Percentiles rank a stretch among this genome's conserved stretches.
These are phyloP conservation scores for Tetropium fuscum DNA, from an alignment of 2,888 invertebrate species.

Conservation along the genomic window DNA sequence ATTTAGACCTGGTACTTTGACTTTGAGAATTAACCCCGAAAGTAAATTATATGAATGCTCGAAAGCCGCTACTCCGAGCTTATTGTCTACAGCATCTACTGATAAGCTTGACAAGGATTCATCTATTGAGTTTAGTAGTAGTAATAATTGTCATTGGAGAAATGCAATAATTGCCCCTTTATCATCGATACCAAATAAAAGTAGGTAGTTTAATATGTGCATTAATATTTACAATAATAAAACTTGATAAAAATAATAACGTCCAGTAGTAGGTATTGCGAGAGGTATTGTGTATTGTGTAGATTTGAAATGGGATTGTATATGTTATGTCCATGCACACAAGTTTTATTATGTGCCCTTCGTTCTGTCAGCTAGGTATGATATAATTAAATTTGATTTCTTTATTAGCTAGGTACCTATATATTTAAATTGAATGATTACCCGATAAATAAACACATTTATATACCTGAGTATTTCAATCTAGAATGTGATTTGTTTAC, in stretches of 20 bases:
- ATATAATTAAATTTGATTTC: too few species aligned
- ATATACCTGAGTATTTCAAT: too few species aligned
- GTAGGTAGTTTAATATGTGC: slow-evolving; percentile 54
- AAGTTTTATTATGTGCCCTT: slow-evolving; percentile 54
- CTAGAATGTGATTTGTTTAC: too few species aligned
- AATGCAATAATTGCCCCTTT: slow-evolving; percentile 60
- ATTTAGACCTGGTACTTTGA: slow-evolving; percentile 71
- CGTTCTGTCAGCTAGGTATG: too few species aligned
- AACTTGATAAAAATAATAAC: slow-evolving; percentile 26
- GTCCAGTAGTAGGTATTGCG: too few species aligned
- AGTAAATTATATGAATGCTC: slow-evolving; percentile 34
- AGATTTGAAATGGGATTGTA: slow-evolving; percentile 20
- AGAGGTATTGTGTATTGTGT: too few species aligned
- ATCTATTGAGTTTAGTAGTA: slow-evolving; percentile 44
- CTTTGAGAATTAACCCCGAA: slow-evolving; percentile 53
- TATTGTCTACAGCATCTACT: slow-evolving; percentile 37
- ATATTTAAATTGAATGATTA: too few species aligned
- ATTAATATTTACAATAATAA: slow-evolving; percentile 22
- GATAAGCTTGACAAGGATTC: slow-evolving; percentile 47
- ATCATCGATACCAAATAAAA: slow-evolving; percentile 59
- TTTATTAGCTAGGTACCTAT: too few species aligned
- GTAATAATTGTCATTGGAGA: slow-evolving; percentile 55
- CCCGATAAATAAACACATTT: too few species aligned
- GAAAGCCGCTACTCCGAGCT: slow-evolving; percentile 26
- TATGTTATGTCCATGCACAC: slow-evolving; percentile 51